phyloP scores from a whole-genome alignment of 2,797 vertebrate genomes.

The Margarornis squamiger region DNA sequence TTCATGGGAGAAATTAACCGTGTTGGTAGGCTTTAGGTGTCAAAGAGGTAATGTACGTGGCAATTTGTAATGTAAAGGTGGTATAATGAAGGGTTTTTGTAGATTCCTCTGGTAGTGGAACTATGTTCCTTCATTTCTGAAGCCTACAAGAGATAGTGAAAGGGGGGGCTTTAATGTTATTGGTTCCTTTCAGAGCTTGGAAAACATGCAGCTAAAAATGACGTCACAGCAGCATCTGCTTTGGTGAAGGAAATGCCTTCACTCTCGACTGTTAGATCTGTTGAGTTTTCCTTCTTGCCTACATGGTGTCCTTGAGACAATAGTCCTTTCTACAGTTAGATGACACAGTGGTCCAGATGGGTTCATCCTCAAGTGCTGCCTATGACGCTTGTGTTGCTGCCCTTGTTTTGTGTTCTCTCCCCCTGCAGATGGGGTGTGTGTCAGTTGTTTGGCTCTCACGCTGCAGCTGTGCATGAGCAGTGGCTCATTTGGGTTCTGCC shows the following conservation, averaged over 20 bases:
- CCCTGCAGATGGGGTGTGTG: background rate
- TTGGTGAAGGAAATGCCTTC: slow-evolving; percentile 13
- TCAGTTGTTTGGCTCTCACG: background rate
- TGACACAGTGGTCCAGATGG: slow-evolving; percentile 25
- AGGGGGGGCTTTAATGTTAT: background rate
- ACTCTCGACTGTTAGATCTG: background rate
- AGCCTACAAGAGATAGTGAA: background rate
- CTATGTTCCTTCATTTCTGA: background rate
- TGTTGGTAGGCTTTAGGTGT: background rate
- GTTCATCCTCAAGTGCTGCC: background rate
- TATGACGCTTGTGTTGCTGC: fast-evolving
- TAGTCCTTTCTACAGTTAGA: background rate
- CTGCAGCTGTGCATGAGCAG: background rate
- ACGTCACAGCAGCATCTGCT: background rate
- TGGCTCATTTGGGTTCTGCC: background rate
- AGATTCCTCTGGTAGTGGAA: background rate
- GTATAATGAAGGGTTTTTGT: background rate
- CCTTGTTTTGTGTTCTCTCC: background rate
- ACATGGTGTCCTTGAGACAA: slow-evolving; percentile 3
- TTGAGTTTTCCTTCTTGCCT: background rate
- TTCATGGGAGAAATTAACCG: background rate
- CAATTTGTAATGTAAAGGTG: background rate
- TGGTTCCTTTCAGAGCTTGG: background rate
- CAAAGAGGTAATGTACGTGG: background rate
- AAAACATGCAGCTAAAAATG: background rate